A percentile compares a stretch with the other conserved stretches of the same genome.
These are phyloP conservation scores for Vicugna pacos DNA, from an alignment of 2,113 vertebrate species.

Conservation along the genomic window DNA sequence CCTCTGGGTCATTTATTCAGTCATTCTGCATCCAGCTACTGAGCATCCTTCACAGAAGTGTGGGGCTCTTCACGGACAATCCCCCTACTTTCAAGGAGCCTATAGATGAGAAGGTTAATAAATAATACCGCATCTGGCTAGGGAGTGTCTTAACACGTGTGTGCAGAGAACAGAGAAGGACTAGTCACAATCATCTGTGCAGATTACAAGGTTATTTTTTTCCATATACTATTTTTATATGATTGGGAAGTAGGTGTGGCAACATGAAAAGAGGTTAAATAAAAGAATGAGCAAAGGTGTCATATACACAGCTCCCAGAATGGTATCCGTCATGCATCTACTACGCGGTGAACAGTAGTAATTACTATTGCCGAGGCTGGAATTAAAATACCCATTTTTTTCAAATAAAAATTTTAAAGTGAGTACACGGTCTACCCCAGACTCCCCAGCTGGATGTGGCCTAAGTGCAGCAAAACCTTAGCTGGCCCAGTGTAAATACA, in stretches of 20 bases:
- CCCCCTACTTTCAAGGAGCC: not conserved
- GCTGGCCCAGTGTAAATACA: not conserved
- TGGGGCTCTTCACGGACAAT: not conserved
- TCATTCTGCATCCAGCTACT: not conserved
- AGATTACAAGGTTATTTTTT: not conserved
- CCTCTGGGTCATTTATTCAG: not conserved
- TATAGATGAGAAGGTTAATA: not conserved
- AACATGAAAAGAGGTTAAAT: constrained; percentile 29
- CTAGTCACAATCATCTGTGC: not conserved
- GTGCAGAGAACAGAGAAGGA: not conserved
- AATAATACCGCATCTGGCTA: not conserved
- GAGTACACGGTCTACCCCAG: not conserved
- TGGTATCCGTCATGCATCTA: not conserved
- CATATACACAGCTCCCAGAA: not conserved
- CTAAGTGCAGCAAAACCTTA: not conserved
- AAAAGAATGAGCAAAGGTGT: not conserved
- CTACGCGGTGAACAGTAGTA: not conserved
- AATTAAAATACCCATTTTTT: constrained; percentile 49
- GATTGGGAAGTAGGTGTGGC: not conserved
- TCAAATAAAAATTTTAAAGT: constrained; percentile 15
- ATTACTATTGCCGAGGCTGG: not conserved
- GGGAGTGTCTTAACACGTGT: not conserved
- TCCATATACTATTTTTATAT: not conserved
- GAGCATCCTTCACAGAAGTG: not conserved
- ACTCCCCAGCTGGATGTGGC: not conserved